These are phyloP conservation scores for Poecile atricapillus DNA, from an alignment of 2,113 vertebrate species.

Conservation along the genomic window DNA sequence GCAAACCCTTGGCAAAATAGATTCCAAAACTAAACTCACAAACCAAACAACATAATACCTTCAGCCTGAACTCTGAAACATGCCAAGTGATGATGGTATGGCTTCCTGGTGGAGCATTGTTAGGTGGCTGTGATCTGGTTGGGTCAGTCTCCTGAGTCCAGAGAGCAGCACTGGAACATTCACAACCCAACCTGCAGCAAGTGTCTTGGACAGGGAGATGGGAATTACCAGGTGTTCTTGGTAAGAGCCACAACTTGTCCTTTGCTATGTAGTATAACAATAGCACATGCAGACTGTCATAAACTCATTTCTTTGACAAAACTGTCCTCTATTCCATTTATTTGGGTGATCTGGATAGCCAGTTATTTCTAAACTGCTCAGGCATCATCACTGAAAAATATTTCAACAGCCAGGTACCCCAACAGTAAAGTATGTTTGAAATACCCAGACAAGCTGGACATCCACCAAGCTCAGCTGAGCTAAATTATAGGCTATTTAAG, in stretches of 20 bases:
- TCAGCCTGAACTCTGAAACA: background rate
- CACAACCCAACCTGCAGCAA: background rate
- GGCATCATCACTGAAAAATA: background rate
- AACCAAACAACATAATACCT: background rate
- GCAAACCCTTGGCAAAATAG: background rate
- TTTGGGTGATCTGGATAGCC: background rate
- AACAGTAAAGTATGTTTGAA: background rate
- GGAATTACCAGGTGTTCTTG: background rate
- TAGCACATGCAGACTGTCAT: background rate
- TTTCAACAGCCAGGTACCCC: background rate
- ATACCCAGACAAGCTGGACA: background rate
- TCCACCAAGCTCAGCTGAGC: background rate
- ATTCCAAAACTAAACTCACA: background rate
- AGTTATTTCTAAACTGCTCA: background rate
- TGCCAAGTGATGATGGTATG: background rate
- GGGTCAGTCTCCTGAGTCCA: background rate
- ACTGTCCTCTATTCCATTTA: background rate
- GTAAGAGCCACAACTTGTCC: background rate
- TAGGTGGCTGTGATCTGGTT: background rate
- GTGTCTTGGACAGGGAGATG: background rate
- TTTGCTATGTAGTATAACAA: rapidly evolving
- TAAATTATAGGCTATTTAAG: background rate
- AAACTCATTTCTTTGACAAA: background rate
- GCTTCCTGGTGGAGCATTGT: background rate
- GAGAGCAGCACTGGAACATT: background rate